Evolutionary conservation across 2,113 vertebrate genomes (phyloP).

Genomic region (Colius striatus): DNA sequence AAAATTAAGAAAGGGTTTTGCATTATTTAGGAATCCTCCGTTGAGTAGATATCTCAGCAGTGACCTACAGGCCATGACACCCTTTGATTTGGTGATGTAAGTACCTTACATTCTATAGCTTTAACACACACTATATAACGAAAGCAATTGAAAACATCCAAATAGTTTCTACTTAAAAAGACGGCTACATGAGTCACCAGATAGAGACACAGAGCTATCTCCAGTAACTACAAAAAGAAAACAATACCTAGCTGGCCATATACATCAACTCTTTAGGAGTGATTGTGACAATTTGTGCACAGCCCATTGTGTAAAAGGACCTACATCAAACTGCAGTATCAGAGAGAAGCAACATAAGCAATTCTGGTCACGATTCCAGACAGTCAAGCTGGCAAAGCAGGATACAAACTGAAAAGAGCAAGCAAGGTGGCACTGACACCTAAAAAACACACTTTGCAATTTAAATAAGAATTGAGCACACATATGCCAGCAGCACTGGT

Average conservation of each 20-base stretch:
- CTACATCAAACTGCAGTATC: not conserved
- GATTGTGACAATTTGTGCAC: not conserved
- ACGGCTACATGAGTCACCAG: accelerated
- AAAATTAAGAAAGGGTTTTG: not conserved
- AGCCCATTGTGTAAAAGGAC: not conserved
- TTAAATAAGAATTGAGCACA: conserved; percentile 44
- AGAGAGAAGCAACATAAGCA: not conserved
- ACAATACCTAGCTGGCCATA: not conserved
- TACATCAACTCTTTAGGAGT: not conserved
- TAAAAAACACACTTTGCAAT: conserved; percentile 48
- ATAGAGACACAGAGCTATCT: not conserved
- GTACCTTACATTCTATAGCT: accelerated
- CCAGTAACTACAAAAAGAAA: not conserved
- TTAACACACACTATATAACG: not conserved
- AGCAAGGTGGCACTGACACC: conserved; percentile 48
- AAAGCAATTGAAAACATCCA: not conserved
- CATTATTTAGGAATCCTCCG: not conserved
- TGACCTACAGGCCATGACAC: not conserved
- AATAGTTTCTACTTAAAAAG: not conserved
- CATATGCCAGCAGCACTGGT: not conserved
- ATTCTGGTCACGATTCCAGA: conserved; percentile 43
- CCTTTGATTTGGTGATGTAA: not conserved
- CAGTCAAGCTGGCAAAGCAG: conserved; percentile 36
- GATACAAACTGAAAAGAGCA: conserved; percentile 54
- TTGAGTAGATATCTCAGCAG: not conserved